Conservation (phyloP, 37 sponge, comb jelly and placozoan genomes). For the Lycopodina hypogea region DNA sequence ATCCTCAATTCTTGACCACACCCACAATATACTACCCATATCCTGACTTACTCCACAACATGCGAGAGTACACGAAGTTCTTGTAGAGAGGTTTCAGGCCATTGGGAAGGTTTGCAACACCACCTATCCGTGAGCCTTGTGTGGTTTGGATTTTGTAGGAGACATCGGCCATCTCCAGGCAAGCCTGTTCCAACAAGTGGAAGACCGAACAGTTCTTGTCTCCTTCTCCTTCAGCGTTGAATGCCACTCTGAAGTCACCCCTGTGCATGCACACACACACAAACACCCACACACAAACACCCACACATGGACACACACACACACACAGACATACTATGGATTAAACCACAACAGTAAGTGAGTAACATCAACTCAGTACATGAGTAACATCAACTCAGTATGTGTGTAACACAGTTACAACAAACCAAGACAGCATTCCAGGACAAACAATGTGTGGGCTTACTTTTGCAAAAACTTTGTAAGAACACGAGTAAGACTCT, state of each 20-base stretch:
- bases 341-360: too few relatives aligned
- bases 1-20: too few relatives aligned
- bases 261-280: too few relatives aligned
- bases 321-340: background rate
- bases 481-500: background rate
- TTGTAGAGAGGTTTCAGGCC: background rate
- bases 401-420: too few relatives aligned
- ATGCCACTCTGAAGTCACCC: conserved; percentile 46
- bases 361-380: too few relatives aligned
- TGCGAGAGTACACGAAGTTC: conserved; percentile 34
- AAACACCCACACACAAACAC: too few relatives aligned
- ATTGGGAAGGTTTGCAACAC: background rate
- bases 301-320: too few relatives aligned
- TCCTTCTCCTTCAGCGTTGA: conserved; percentile 6
- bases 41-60: conserved; percentile 54
- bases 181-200: conserved; percentile 46
- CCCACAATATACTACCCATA: too few relatives aligned
- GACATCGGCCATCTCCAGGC: conserved; percentile 23
- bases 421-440: too few relatives aligned
- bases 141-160: conserved; percentile 13
- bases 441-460: background rate
- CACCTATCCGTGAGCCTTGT: background rate
- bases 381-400: too few relatives aligned
- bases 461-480: background rate
- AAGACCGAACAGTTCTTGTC: conserved; percentile 35